Evolutionary conservation across 92 coral and sea anemone species (phyloP).

Genomic region (Phenganax stokvisi): DNA sequence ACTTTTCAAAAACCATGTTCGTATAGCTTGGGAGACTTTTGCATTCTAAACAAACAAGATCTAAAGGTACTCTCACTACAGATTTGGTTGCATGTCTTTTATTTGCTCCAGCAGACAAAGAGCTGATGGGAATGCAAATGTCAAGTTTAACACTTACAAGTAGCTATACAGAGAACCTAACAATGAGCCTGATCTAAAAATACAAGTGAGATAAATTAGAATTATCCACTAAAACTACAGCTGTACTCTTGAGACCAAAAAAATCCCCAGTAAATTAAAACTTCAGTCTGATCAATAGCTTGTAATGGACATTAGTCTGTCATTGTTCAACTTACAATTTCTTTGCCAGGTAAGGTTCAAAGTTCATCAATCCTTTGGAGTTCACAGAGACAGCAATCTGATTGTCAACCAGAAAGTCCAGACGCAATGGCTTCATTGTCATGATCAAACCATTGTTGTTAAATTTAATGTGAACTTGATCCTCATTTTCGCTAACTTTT

Average conservation of each 20-base stretch:
- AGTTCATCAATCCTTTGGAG: conserved; percentile 93
- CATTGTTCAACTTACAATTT: conserved; percentile 25
- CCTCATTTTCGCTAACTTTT: conserved; percentile 70
- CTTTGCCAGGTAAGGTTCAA: conserved; percentile 87
- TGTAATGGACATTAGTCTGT: background rate
- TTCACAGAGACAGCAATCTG: conserved; percentile 91
- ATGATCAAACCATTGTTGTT: conserved; percentile 71
- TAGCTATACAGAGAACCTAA: conserved; percentile 37
- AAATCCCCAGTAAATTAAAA: background rate
- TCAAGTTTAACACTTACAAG: conserved; percentile 37
- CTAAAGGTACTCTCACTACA: background rate
- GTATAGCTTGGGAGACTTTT: background rate
- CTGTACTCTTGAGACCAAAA: background rate
- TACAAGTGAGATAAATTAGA: conserved; percentile 29
- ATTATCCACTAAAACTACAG: background rate
- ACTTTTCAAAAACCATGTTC: background rate
- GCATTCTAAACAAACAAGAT: too few relatives aligned
- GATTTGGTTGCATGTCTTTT: background rate
- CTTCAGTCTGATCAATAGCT: background rate
- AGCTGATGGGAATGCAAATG: conserved; percentile 9
- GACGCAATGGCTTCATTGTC: conserved; percentile 75
- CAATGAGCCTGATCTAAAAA: conserved; percentile 35
- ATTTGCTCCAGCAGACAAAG: too few relatives aligned
- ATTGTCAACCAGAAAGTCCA: conserved; percentile 83
- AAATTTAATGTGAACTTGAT: conserved; percentile 72